These are phyloP conservation scores for Xestia c-nigrum DNA, from an alignment of 2,888 invertebrate genomes.

Conservation along the genomic window DNA sequence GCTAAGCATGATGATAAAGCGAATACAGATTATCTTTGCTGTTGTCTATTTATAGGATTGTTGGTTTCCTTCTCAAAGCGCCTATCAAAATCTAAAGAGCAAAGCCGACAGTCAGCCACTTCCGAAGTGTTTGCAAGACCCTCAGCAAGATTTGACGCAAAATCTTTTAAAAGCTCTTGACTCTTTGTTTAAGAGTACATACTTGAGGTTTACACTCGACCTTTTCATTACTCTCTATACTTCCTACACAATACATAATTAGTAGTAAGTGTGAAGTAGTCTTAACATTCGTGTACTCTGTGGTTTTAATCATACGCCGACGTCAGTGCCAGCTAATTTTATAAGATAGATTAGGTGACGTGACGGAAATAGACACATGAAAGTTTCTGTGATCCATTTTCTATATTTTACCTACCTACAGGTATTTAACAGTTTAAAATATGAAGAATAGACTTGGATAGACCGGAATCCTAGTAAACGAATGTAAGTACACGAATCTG, in stretches of 20 bases:
- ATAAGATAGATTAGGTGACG: neutral
- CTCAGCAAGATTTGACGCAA: conserved; percentile 17
- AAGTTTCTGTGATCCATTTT: neutral
- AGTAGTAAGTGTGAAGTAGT: conserved; percentile 5
- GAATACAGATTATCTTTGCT: neutral
- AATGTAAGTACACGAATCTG: too few relatives aligned
- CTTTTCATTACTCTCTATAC: neutral
- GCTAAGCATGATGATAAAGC: neutral
- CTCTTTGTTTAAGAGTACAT: conserved; percentile 9
- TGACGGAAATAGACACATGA: neutral
- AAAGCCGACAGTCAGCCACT: neutral
- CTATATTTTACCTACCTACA: neutral
- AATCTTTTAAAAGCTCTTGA: conserved; percentile 24
- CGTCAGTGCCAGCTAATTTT: neutral
- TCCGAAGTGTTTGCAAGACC: conserved; percentile 1
- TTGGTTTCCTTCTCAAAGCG: neutral
- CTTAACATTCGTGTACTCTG: too few relatives aligned
- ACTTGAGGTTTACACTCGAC: neutral
- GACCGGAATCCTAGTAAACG: neutral
- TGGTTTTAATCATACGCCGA: too few relatives aligned
- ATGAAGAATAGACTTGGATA: neutral
- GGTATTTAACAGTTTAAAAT: neutral
- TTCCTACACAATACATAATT: conserved; percentile 11
- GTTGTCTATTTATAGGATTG: neutral
- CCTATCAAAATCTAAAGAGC: conserved; percentile 3